Evolutionary conservation across 2,888 invertebrate species (phyloP), one percentile per base, ranked within the genome.

Genomic region (Hirtodrosophila duncani): DNA sequence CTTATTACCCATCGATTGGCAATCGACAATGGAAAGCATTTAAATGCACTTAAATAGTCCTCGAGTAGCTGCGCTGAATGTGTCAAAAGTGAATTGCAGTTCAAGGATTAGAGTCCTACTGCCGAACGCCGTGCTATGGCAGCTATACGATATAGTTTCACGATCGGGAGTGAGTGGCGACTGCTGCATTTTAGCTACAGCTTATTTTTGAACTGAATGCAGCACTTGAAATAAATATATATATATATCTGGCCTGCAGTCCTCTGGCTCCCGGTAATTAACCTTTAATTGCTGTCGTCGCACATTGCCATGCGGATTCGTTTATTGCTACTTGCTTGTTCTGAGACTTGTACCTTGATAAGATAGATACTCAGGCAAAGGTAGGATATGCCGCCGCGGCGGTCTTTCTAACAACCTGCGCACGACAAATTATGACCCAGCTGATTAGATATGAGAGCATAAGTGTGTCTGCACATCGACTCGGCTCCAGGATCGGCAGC

Each of bases 81-180:
- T 81, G 74, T 74, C 71, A 74, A 74, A 74, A 81, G 74, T 74
- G 81, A 81, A 81, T 74, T 81, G 79, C 59, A 64, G 79, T 75
- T 67, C 50, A 38, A 49, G 67, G 81, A 78, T 78, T 74, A 74
- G 37, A 9, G 26, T 29, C 57, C 64, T 53, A 81, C 57, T 79
- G 81, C 70, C 64, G 58, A 70, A 55, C 61, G 74, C 81, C 74
- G 81, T 20, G 23, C 14, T 29, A 44, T 45, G 21, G 6, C 33
- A 34, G 26, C 6, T 17, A 21, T 11, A 13, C n/a, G n/a, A n/a
- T n/a, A n/a, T n/a, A n/a, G n/a, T n/a, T n/a, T n/a, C n/a, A n/a
- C n/a, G n/a, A n/a, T n/a, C n/a, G n/a, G n/a, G n/a, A n/a, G n/a
- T n/a, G n/a, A n/a, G n/a, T n/a, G n/a, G n/a, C n/a, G n/a, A n/a